Evolutionary conservation across 1,140 invertebrate species (phyloP).

Genomic region (Meloidogyne hapla): DNA sequence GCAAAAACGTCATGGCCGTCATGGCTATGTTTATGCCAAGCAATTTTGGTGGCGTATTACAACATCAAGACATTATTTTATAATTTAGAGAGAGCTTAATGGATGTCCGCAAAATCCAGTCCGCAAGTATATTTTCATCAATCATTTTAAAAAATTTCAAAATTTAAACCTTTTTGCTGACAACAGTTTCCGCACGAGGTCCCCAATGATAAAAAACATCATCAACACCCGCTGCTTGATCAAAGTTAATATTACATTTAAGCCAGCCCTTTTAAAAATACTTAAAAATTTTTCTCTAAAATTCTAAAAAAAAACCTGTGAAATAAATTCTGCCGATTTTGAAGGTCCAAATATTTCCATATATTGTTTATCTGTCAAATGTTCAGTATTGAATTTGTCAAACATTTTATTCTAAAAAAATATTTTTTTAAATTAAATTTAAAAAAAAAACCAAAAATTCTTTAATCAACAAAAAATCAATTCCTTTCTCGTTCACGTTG

Average conservation of each 20-base stretch:
- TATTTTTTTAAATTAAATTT: not conserved
- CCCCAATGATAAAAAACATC: slow-evolving; percentile 18
- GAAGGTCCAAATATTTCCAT: slow-evolving; percentile 16
- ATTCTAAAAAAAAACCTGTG: slow-evolving; percentile 1
- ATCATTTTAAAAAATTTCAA: not conserved
- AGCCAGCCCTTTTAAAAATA: slow-evolving; percentile 27
- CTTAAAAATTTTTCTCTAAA: not conserved
- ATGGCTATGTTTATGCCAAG: no score
- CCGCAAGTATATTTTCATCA: no score
- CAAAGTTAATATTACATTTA: slow-evolving; percentile 8
- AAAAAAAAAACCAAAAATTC: slow-evolving; percentile 19
- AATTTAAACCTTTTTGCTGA: slow-evolving; percentile 8
- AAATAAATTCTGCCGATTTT: slow-evolving; percentile 21
- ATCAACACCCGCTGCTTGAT: not conserved
- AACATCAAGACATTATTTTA: no score
- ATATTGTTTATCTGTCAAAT: slow-evolving; percentile 9
- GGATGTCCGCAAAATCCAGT: slow-evolving; percentile 1
- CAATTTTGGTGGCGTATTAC: no score
- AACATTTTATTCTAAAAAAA: slow-evolving; percentile 15
- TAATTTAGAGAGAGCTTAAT: no score
- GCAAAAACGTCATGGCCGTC: no score
- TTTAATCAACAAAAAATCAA: slow-evolving; percentile 12
- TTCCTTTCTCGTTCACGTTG: slow-evolving; percentile 6
- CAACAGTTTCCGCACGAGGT: slow-evolving; percentile 15
- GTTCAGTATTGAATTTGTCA: not conserved